Evolutionary conservation across 2,888 invertebrate species (phyloP).

Genomic region (Unio pictorum): DNA sequence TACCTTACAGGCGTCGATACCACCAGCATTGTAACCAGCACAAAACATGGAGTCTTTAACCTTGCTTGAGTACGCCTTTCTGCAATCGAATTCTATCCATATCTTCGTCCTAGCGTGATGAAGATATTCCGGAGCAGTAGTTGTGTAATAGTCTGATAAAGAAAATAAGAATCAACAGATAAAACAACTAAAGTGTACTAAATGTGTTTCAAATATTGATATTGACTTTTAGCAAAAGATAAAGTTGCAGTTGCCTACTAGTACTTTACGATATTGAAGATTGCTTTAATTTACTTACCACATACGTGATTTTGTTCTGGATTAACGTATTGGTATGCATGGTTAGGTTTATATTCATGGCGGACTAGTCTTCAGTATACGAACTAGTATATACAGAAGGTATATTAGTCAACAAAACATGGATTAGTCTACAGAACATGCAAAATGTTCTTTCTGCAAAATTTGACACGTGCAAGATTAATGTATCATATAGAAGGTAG

Average conservation of each 20-base stretch:
- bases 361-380: no score
- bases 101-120: conserved; percentile 52
- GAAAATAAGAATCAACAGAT: not conserved
- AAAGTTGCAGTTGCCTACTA: not conserved
- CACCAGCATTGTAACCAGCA: conserved; percentile 53
- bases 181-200: no score
- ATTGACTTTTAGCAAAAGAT: not conserved
- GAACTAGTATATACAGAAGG: no score
- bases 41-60: conserved; percentile 50
- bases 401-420: no score
- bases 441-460: no score
- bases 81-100: conserved; percentile 36
- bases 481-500: no score
- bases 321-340: no score
- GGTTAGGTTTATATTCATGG: no score
- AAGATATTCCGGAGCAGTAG: conserved; percentile 31
- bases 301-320: no score
- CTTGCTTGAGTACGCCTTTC: conserved; percentile 26
- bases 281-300: not conserved
- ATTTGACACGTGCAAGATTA: no score
- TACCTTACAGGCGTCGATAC: conserved; percentile 58
- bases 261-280: not conserved
- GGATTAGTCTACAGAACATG: no score
- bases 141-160: conserved; percentile 35
- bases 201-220: not conserved